Evolutionary conservation across 92 coral and sea anemone species (phyloP), one percentile per base, ranked within the genome.

Genomic region (Zoanthus gigantus): DNA sequence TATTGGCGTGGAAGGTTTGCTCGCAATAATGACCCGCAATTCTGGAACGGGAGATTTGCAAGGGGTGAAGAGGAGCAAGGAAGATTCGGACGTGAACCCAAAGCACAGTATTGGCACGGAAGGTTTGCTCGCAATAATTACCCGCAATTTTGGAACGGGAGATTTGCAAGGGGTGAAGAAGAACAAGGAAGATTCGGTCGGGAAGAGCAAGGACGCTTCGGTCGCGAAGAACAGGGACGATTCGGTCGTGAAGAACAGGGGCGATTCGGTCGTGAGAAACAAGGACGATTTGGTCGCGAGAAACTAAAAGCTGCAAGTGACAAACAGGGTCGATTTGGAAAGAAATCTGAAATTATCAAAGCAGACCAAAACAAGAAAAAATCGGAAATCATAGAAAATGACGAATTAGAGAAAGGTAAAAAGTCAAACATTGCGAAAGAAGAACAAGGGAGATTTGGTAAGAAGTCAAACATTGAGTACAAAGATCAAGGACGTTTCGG

Each of bases 231-330:
- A 44, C 85, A 80, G 69, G 85, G 85, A 15, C 85, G 85, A 6
- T 81, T 81, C 15, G 85, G 85, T 63, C 85, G 85, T 7, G 85
- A 81, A 28, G 85, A 79, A 37, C 84, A 79, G 28, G 84, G 73
- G 17, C 72, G 84, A 18, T 79, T 79, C 13, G 84, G 84, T n/a
- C 71, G 84, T n/a, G 84, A 79, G 18, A 57, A 79, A 37, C 84
- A 79, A 45, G 84, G 84, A n/a, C 37, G 84, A 79, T 79, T 79
- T 7, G 84, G 84, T 28, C 84, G 84, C 15, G 73, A 79, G 47
- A 63, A 61, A 37, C 44, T 79, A n/a, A 60, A 46, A 47, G 44
- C 60, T 15, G 46, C 46, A 81, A 71, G 30, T 46, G 32, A 66
- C 30, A 71, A 81, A 8, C 67, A 54, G 67, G 82, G 68, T 15